Conservation (phyloP, 1,140 invertebrate genomes). For the Acromyrmex charruanus region DNA sequence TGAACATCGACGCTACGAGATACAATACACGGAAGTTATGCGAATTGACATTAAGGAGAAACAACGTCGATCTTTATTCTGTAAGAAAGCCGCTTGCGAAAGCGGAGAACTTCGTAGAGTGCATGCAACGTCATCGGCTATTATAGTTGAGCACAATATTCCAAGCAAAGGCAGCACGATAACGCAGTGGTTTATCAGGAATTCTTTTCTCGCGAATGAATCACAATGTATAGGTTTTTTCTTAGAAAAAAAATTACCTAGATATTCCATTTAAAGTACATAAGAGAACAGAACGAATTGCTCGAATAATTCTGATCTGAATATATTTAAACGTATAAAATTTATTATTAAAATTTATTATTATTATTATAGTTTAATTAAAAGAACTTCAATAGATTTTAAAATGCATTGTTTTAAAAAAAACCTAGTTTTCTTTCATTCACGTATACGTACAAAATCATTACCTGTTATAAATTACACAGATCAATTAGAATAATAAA, state of each 20-base stretch:
- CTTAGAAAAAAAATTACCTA: constrained; percentile 4
- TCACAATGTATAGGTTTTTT: not conserved
- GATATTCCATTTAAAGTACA: not conserved
- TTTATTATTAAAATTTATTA: not conserved
- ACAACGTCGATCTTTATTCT: constrained; percentile 56
- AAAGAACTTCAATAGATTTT: not conserved
- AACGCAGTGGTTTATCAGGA: constrained; percentile 30
- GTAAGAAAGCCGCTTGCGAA: constrained; percentile 30
- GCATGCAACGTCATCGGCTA: constrained; percentile 40
- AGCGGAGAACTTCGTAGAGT: constrained; percentile 21
- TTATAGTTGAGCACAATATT: constrained; percentile 33
- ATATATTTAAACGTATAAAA: constrained; percentile 14
- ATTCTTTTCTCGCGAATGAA: constrained; percentile 33
- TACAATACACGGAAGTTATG: constrained; percentile 50
- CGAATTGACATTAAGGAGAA: constrained; percentile 68
- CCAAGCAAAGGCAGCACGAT: constrained; percentile 30
- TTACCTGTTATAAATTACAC: not conserved
- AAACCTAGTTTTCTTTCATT: not conserved
- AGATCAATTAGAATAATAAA: not conserved
- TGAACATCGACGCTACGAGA: constrained; percentile 38
- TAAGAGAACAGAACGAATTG: not conserved
- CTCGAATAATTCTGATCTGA: not conserved
- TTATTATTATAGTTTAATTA: not conserved
- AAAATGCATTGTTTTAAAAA: not conserved
- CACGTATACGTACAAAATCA: not conserved